Base-by-base conservation (phyloP, 2,888 invertebrate species). In the Theodoxus fluviatilis region DNA sequence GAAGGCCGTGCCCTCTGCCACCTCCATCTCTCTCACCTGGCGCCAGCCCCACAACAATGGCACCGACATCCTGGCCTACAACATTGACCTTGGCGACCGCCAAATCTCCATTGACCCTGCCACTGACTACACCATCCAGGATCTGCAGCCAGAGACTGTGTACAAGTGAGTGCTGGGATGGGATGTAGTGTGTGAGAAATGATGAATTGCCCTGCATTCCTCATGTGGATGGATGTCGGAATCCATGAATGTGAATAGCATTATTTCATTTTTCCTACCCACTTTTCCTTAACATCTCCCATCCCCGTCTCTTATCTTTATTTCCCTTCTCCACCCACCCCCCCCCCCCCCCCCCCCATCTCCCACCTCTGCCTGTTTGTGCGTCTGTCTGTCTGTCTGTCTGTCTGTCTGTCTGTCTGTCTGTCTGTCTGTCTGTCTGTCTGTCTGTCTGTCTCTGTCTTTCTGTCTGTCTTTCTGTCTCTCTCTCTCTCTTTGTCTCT, bases 21-120 rank as follows among this genome's bases (percentile, higher is more conserved):
- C 91, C 75, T 83, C 79, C 67, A 81, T 87, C 35, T 73, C 73
- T 25, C 88, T 95, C 64, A 88, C 88, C 77, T 95, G 96, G 96
- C 90, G 91, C 38, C 90, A 91, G 79, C 94, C 95, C 6, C 89
- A 90, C 68, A 88, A 89, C 75, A 92, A 95, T 86, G 96, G 95
- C 65, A 91, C 93, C 38, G 90, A 91, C 33, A 92, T 95, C 78
- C 89, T 90, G 71, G 90, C 91, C 76, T 95, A 95, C 87, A 91
- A 92, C 76, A 91, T 95, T 74, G 92, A 93, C 84, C 89, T 93
- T n/a, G 84, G 82, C 18, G 85, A 85, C 65, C 80, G 80, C 70
- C 80, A 78, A 40, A 76, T 84, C 52, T 69, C 78, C 57, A 78
- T 83, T 40, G 81, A 79, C 73, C 80, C 81, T 37, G 79, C 81